Evolutionary conservation across 2,888 invertebrate species (phyloP), one percentile per base, ranked within the genome.

Genomic region (Thumatha senex): DNA sequence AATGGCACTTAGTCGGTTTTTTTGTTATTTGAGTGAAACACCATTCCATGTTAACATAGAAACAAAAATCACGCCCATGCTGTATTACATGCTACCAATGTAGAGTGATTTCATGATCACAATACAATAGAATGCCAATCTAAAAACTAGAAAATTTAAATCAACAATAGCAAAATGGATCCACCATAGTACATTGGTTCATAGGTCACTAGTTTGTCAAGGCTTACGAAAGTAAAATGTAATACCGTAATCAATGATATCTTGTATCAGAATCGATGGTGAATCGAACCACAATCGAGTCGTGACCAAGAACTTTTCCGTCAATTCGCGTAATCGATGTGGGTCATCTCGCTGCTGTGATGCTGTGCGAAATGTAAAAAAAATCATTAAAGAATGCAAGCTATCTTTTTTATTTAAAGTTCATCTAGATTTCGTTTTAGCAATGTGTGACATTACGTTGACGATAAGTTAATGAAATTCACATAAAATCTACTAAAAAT

Each of bases 291-390:
- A 47, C 55, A 58, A 70, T 69, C 62, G 61, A 67, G 48, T 74
- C 74, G 76, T 79, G 78, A 78, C 66, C 60, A 56, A 64, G 57
- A 68, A 70, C 69, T 68, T 58, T 66, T 54, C 63, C 64, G 70
- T 73, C 61, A 57, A 69, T 65, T 67, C 40, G 51, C 40, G 58
- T 67, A 67, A 76, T 77, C 72, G 71, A 74, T 70, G 62, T 63
- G 48, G 64, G 67, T 58, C 70, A 74, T 68, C 65, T 61, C 45
- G 53, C 54, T 58, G 48, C 45, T 7, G 14, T 14, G 36, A 48
- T 42, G 52, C 46, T 14, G 41, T 24, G 30, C 55, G 42, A 12
- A 44, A 33, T 43, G 57, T 43, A 46, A 49, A 43, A 49, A 48
- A 12, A 42, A 34, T 52, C 36, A 53, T 38, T 49, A 31, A 46